Evolutionary conservation across 2,797 vertebrate genomes (phyloP), one percentile per base, ranked within the genome.

Genomic region (Falco novaeseelandiae): DNA sequence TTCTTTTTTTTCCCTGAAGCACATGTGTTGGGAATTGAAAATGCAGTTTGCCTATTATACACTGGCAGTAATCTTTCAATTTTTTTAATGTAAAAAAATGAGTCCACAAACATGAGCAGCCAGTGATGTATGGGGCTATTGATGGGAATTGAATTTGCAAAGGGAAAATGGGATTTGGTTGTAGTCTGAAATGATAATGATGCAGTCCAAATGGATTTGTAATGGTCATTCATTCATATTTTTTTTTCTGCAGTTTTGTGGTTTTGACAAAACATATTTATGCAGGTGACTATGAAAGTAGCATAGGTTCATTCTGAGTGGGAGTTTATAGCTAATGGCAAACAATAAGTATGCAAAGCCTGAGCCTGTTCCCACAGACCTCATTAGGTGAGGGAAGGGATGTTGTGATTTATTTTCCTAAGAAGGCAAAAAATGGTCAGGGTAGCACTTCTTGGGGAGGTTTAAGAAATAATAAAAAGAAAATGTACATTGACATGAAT

Each of bases 161-260:
- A 98, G 98, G 98, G 98, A 98, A 98, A 98, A 99, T 98, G 98
- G 98, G 98, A 99, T 99, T 99, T 98, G 98, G 96, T 98, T 98
- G 97, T 98, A 97, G 98, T 97, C 97, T 98, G 98, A 98, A 98
- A 98, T 98, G 96, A 97, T 98, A 98, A 98, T 98, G 98, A 98
- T 98, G 98, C 97, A 92, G 97, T 97, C 98, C 98, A 98, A 98
- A 98, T 98, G 96, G 98, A 98, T 99, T 98, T 98, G 98, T 98
- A 98, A 98, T 98, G 98, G 98, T 98, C 98, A 98, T 98, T 98
- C 98, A 98, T 98, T 98, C 96, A 78, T 97, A 92, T 97, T 94
- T 98, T 93, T 97, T 58, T 8, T 34, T 82, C 89, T 97, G 81
- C 92, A 96, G 83, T 94, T 97, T 73, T 92, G 89, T 96, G 90